These are phyloP conservation scores for Eleginops maclovinus DNA, from an alignment of 2,113 vertebrate species.

Conservation along the genomic window DNA sequence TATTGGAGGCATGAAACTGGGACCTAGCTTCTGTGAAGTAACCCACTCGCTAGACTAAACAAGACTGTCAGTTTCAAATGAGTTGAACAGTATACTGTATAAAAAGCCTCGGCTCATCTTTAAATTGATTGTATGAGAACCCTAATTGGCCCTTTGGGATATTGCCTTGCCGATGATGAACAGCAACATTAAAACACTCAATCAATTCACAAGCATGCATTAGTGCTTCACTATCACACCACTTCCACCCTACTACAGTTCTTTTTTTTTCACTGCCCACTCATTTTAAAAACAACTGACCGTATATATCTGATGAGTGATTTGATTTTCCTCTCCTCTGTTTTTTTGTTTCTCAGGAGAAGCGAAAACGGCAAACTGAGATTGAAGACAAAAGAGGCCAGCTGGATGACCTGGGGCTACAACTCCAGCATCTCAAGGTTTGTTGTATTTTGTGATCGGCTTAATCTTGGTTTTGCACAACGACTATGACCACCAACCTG, in stretches of 20 bases:
- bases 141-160: constrained; percentile 8
- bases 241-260: neutral
- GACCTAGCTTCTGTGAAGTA: neutral
- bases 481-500: neutral
- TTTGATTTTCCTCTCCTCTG: neutral
- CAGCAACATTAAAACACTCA: constrained; percentile 27
- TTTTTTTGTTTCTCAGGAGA: constrained; percentile 88
- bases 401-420: constrained; percentile 95
- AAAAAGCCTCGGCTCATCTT: constrained; percentile 9
- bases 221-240: neutral
- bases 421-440: constrained; percentile 97
- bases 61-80: constrained; percentile 4
- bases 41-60: neutral
- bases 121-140: constrained; percentile 33
- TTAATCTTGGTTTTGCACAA: neutral
- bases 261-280: neutral
- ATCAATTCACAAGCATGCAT: constrained; percentile 31
- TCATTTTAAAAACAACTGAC: neutral
- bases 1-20: neutral
- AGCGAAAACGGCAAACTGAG: constrained; percentile 95
- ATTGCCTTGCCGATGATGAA: constrained; percentile 10
- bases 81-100: neutral
- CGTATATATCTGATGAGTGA: neutral
- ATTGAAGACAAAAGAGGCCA: constrained; percentile 95
- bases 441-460: neutral